Percentiles rank a stretch among this genome's conserved stretches.
These are phyloP conservation scores for Nomada ruficornis DNA, from an alignment of 2,888 invertebrate genomes.

Conservation along the genomic window DNA sequence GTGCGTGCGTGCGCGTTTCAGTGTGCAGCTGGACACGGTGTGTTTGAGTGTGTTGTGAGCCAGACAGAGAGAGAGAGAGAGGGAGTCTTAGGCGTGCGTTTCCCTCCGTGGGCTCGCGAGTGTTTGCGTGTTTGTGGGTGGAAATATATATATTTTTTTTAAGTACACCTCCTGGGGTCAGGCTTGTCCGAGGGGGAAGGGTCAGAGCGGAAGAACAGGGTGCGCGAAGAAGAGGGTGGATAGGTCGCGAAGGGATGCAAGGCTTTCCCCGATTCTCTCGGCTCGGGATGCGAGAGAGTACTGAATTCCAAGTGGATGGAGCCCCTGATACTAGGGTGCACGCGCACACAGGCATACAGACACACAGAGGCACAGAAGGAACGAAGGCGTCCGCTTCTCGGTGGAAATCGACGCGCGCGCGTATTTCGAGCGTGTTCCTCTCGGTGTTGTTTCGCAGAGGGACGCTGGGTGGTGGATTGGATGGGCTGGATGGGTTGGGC, in stretches of 20 bases:
- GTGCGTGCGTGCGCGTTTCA: neutral
- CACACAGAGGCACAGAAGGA: neutral
- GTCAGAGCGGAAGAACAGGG: neutral
- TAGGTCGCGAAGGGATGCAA: neutral
- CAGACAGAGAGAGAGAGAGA: too few species aligned
- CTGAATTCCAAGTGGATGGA: constrained; percentile 60
- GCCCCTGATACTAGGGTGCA: constrained; percentile 40
- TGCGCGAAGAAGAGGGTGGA: neutral
- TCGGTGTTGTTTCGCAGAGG: constrained; percentile 55
- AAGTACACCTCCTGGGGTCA: too few species aligned
- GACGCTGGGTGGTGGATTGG: neutral
- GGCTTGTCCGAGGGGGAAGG: too few species aligned
- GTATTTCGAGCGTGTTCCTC: constrained; percentile 58
- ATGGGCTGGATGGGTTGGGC: neutral
- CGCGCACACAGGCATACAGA: neutral
- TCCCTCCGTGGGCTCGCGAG: too few species aligned
- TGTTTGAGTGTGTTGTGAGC: too few species aligned
- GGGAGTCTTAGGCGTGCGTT: too few species aligned
- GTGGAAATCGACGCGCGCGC: constrained; percentile 51
- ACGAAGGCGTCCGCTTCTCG: constrained; percentile 13
- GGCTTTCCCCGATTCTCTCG: constrained; percentile 35
- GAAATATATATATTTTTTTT: too few species aligned
- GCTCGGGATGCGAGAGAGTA: constrained; percentile 56
- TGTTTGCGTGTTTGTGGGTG: too few species aligned
- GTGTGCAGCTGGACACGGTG: too few species aligned